A percentile compares a stretch with the other conserved stretches of the same genome.
These are phyloP conservation scores for Eidolon dupreanum DNA, from an alignment of 2,797 vertebrate species.

Conservation along the genomic window DNA sequence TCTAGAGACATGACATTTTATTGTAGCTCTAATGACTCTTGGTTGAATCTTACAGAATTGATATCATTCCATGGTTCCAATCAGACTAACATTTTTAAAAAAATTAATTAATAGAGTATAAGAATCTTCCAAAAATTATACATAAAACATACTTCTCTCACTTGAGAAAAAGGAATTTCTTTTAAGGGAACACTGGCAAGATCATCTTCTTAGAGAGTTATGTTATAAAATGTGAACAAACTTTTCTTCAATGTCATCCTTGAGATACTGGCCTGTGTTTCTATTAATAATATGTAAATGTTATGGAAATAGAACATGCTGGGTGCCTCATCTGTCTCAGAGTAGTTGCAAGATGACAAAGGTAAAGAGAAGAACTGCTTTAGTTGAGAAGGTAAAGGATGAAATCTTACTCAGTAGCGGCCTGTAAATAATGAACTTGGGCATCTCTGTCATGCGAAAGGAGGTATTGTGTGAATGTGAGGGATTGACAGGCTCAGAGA, in stretches of 20 bases:
- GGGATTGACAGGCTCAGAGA: background rate
- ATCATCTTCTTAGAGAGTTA: slow-evolving; percentile 26
- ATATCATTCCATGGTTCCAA: background rate
- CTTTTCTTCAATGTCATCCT: slow-evolving; percentile 69
- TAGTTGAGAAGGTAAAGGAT: slow-evolving; percentile 17
- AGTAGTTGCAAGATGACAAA: slow-evolving; percentile 56
- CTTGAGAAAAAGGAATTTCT: background rate
- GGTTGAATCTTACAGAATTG: background rate
- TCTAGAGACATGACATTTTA: slow-evolving; percentile 40
- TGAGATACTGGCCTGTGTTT: slow-evolving; percentile 38
- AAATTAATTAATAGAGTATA: background rate
- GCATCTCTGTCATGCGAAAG: background rate
- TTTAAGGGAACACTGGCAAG: background rate
- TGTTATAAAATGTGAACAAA: slow-evolving; percentile 52
- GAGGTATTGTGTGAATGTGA: background rate
- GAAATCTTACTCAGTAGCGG: slow-evolving; percentile 31
- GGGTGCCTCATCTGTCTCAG: slow-evolving; percentile 55
- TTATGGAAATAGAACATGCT: slow-evolving; percentile 61
- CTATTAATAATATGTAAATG: slow-evolving; percentile 75
- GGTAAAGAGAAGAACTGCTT: slow-evolving; percentile 34
- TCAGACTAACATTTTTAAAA: background rate
- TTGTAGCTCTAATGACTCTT: slow-evolving; percentile 38
- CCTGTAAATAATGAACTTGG: slow-evolving; percentile 34
- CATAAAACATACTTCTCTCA: background rate
- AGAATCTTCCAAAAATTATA: background rate